Evolutionary conservation across 2,113 vertebrate genomes (phyloP).

Genomic region (Pelodiscus sinensis): DNA sequence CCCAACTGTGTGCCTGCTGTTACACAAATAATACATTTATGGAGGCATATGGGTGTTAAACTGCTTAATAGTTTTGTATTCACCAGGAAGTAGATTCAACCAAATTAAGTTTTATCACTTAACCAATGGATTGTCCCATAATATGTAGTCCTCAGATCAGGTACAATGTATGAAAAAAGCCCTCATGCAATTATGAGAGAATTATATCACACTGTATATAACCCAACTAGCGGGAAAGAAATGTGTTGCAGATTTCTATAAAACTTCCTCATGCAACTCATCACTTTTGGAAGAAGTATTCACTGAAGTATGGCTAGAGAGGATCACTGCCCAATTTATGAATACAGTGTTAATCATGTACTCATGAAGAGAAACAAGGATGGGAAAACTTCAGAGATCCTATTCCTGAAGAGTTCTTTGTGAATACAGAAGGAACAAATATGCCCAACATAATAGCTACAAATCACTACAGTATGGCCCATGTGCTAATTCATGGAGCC

Average conservation of each 20-base stretch:
- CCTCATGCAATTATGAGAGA: not conserved
- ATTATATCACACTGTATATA: not conserved
- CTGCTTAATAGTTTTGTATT: not conserved
- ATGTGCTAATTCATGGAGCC: not conserved
- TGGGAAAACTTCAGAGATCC: not conserved
- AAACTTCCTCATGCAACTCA: not conserved
- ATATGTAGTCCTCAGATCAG: not conserved
- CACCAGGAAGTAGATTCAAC: not conserved
- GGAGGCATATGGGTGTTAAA: not conserved
- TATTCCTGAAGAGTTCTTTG: not conserved
- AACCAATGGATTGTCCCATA: not conserved
- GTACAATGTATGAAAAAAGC: not conserved
- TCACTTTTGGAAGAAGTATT: not conserved
- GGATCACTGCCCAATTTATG: not conserved
- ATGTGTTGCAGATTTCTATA: not conserved
- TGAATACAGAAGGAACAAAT: not conserved
- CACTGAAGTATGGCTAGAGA: not conserved
- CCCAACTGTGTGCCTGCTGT: accelerated
- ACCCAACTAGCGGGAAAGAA: not conserved
- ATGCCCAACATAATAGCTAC: not conserved
- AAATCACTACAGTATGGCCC: not conserved
- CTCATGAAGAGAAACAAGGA: not conserved
- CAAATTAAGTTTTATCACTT: not conserved
- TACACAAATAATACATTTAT: not conserved
- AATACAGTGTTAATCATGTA: not conserved